Conservation (phyloP, 2,888 invertebrate species). For the Crioceris asparagi region DNA sequence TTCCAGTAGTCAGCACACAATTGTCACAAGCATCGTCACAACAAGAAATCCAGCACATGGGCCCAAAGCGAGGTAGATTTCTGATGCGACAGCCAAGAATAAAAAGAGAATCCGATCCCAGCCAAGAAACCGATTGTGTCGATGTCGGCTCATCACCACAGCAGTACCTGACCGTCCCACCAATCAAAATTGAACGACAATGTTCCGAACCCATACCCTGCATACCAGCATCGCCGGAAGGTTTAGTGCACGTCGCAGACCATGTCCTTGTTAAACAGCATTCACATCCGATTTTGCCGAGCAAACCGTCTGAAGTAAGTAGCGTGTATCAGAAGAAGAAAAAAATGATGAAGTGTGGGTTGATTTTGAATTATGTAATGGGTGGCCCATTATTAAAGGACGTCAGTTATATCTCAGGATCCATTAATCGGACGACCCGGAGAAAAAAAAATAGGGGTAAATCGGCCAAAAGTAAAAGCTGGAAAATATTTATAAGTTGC, state of each 20-base stretch:
- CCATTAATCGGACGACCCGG: no score
- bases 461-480: no score
- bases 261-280: constrained; percentile 54
- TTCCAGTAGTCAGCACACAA: background rate
- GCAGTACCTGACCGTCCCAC: constrained; percentile 40
- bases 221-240: constrained; percentile 39
- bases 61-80: constrained; percentile 51
- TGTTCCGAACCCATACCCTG: constrained; percentile 50
- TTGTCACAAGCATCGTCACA: background rate
- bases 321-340: no score
- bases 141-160: constrained; percentile 5
- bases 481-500: no score
- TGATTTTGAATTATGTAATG: no score
- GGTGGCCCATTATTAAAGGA: no score
- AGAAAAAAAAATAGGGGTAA: no score
- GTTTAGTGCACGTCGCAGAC: constrained; percentile 47
- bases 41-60: constrained; percentile 35
- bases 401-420: no score
- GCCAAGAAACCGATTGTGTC: constrained; percentile 36
- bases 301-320: constrained; percentile 38
- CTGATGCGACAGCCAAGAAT: constrained; percentile 56
- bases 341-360: no score
- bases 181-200: constrained; percentile 45
- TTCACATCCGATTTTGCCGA: constrained; percentile 53
- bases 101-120: constrained; percentile 51